These are phyloP conservation scores for Sciurus niger DNA, from an alignment of 2,113 vertebrate species.

Conservation along the genomic window DNA sequence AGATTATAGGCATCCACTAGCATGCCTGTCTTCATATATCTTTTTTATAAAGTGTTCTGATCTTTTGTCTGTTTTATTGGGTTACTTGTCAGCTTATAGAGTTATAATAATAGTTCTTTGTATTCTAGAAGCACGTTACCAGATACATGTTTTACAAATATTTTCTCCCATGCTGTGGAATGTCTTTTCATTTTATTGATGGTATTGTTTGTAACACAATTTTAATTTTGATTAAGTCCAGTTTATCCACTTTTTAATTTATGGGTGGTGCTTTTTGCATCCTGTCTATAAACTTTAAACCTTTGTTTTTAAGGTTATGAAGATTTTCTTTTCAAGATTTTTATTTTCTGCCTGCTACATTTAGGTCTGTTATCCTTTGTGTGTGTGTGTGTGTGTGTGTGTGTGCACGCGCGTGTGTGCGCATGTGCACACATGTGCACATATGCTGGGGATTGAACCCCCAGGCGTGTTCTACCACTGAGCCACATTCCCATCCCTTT, in stretches of 20 bases:
- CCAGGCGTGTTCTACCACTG: no score
- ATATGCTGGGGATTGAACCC: no score
- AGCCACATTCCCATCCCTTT: no score
- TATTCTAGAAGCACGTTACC: background rate
- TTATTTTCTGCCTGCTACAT: background rate
- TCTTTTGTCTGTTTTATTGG: constrained; percentile 43
- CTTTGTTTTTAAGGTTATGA: background rate
- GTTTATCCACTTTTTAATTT: background rate
- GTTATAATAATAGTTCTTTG: background rate
- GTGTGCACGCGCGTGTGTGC: no score
- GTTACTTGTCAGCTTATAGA: background rate
- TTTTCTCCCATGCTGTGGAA: background rate
- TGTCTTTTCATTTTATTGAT: background rate
- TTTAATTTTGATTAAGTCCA: constrained; percentile 48
- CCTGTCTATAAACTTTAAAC: constrained; percentile 46
- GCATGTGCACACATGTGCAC: no score
- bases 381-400: no score
- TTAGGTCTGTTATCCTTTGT: no score
- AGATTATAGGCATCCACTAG: no score
- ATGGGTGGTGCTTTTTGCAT: constrained; percentile 15
- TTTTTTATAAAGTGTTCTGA: background rate
- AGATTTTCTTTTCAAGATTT: constrained; percentile 21
- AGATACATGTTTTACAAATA: background rate
- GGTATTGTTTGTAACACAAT: background rate
- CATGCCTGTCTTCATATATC: background rate